Conservation (phyloP, 2,797 vertebrate genomes). For the Rhodeus uyekii region DNA sequence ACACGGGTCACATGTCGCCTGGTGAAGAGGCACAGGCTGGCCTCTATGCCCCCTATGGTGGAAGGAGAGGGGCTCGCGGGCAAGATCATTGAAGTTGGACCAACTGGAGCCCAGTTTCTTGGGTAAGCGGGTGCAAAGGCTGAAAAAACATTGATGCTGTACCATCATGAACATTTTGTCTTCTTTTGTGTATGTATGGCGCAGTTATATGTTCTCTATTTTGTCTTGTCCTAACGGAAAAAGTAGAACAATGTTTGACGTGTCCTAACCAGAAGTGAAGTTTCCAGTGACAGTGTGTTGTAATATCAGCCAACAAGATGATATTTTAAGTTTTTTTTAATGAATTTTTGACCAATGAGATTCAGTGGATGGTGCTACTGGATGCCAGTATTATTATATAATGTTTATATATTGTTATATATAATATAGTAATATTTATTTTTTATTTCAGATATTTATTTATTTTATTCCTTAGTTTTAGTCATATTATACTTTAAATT, state of each 20-base stretch:
- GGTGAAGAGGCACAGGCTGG: conserved; percentile 94
- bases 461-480: not conserved
- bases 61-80: conserved; percentile 95
- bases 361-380: not conserved
- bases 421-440: not conserved
- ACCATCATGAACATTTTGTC: conserved; percentile 26
- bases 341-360: not conserved
- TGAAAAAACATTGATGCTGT: not conserved
- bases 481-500: too few relatives aligned
- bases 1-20: conserved; percentile 95
- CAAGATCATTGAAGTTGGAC: conserved; percentile 94
- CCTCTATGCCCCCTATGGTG: conserved; percentile 97
- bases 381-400: not conserved
- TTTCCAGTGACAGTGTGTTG: not conserved
- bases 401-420: not conserved
- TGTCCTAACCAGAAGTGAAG: not conserved
- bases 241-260: conserved; percentile 1
- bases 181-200: not conserved
- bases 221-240: conserved; percentile 7
- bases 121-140: conserved; percentile 79
- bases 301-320: not conserved
- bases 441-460: not conserved
- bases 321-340: not conserved
- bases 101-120: conserved; percentile 96
- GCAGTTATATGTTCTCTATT: not conserved